phyloP scores from a whole-genome alignment of 2,113 vertebrate species.

The Mesocricetus auratus region DNA sequence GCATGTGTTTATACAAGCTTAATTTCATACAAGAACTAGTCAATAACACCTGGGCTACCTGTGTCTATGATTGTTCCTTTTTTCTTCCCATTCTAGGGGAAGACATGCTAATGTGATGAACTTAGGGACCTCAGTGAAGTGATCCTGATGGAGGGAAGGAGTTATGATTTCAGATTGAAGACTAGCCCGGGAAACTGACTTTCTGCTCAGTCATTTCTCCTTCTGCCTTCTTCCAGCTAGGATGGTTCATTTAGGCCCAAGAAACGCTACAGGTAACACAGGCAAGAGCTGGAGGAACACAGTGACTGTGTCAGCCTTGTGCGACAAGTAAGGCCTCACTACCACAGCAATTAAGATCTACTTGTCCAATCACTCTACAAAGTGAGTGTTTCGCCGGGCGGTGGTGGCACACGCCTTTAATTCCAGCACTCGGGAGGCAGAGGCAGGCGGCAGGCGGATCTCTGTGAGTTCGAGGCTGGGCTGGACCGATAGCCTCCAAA shows the following conservation, averaged over 20 bases:
- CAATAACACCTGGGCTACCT: neutral
- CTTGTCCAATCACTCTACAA: neutral
- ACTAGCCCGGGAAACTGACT: neutral
- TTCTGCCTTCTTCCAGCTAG: constrained; percentile 17
- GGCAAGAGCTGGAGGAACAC: neutral
- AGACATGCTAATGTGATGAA: neutral
- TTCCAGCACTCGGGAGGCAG: too few species aligned
- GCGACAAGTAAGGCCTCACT: neutral
- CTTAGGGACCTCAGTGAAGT: neutral
- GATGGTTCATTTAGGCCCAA: neutral
- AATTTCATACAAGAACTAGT: neutral
- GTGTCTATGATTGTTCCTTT: neutral
- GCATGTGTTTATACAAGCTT: neutral
- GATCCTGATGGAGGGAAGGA: neutral
- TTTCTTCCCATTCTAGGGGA: neutral
- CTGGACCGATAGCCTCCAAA: too few species aligned
- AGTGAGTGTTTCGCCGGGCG: too few species aligned
- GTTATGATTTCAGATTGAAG: neutral
- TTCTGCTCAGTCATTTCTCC: neutral
- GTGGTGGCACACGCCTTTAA: too few species aligned
- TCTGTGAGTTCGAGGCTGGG: too few species aligned
- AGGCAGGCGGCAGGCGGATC: too few species aligned
- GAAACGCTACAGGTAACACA: neutral
- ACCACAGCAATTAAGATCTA: neutral
- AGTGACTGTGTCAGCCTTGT: neutral